Evolutionary conservation across 2,888 invertebrate species (phyloP), one percentile per base, ranked within the genome.

Genomic region (Phyto melanocephala): DNA sequence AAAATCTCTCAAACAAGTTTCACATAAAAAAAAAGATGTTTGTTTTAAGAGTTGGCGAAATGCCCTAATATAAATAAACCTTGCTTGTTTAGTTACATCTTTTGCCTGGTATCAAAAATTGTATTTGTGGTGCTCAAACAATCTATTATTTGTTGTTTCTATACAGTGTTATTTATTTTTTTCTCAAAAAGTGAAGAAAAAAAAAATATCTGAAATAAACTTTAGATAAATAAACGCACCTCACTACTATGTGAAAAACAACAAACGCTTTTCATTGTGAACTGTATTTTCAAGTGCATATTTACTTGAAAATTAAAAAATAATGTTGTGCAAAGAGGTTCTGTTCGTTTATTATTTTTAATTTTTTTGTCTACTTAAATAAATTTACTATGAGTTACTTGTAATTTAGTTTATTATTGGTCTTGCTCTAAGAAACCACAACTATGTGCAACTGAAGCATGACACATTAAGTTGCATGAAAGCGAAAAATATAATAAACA

Each of bases 241-340:
- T 24, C 15, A 15, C 50, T 50, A 11, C 50, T 50, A 76, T 58
- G 37, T 67, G 50, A 47, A 42, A n/a, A 54, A 58, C 58, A 47
- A 47, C 33, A 45, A 63, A 72, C 28, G 50, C 22, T 62, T 74
- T 54, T 58, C 56, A 35, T 45, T 75, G 17, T 24, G 5, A 78
- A 70, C 74, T 78, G 28, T 56, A 78, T 70, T 82, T 82, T 79
- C 71, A 82, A 79, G 79, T 70, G 82, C 65, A 82, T 74, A 79
- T 79, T 75, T 79, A 65, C 60, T 65, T 78, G 52, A 13, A 78
- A 75, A 78, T 78, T 74, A 74, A 58, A 74, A 74, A 70, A 60
- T 54, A 72, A 71, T 80, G 78, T 78, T 78, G 54, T 70, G 63
- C 22, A 45, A 70, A 76, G 60, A 45, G 50, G 60, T 81, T 68